phyloP scores from a whole-genome alignment of 2,888 invertebrate species.

The Noctua comes region DNA sequence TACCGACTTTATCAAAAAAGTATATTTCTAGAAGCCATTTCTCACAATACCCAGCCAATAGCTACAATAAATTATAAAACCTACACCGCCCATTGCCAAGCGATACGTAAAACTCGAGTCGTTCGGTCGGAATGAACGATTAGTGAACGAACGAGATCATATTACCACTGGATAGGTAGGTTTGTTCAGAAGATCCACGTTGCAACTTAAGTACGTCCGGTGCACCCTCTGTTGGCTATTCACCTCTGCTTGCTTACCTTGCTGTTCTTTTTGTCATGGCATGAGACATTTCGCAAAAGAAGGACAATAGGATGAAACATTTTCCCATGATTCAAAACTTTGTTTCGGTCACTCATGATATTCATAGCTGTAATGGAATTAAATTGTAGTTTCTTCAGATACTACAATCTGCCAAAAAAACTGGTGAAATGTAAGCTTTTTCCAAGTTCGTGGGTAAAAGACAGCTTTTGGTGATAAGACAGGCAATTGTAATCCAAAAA shows the following conservation, averaged over 20 bases:
- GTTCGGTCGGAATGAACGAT: constrained; percentile 84
- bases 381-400: background rate
- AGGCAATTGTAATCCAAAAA: background rate
- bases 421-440: background rate
- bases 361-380: background rate
- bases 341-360: background rate
- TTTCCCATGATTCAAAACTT: background rate
- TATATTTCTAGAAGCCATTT: constrained; percentile 27
- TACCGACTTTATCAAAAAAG: background rate
- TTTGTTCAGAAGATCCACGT: constrained; percentile 40
- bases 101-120: constrained; percentile 82
- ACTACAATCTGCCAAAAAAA: background rate
- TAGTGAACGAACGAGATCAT: constrained; percentile 82
- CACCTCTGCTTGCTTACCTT: constrained; percentile 19
- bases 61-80: constrained; percentile 71
- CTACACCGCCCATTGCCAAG: constrained; percentile 75
- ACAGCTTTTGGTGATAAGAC: background rate
- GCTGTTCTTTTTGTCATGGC: background rate
- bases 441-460: no score
- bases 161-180: constrained; percentile 70
- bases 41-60: constrained; percentile 56
- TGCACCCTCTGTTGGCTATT: constrained; percentile 27
- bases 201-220: constrained; percentile 20
- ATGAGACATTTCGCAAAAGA: background rate
- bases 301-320: background rate